Evolutionary conservation across 2,888 invertebrate genomes (phyloP).

Genomic region (Cepaea hortensis): DNA sequence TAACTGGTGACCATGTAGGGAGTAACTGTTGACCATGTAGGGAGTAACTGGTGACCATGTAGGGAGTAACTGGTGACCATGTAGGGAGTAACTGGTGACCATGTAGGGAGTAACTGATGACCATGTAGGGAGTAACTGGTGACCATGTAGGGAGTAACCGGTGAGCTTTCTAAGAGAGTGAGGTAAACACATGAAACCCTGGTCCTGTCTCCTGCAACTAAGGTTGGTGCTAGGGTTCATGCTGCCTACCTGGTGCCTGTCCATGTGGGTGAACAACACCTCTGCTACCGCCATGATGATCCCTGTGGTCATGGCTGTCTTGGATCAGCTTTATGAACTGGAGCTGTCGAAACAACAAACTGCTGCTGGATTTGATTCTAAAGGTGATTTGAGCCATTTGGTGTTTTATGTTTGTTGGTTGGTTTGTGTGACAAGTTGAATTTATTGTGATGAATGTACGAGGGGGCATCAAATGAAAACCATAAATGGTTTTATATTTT

Average conservation of each 20-base stretch:
- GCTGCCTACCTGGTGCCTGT: slow-evolving; percentile 91
- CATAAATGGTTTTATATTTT: no score
- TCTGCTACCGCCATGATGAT: slow-evolving; percentile 80
- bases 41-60: no score
- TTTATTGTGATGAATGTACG: no score
- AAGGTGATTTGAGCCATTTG: neutral
- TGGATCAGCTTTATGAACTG: slow-evolving; percentile 55
- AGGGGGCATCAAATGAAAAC: no score
- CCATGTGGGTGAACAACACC: slow-evolving; percentile 97
- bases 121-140: no score
- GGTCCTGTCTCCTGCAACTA: neutral
- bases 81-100: no score
- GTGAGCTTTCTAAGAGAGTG: neutral
- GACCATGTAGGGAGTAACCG: no score
- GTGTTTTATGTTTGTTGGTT: neutral
- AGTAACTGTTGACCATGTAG: no score
- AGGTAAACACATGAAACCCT: neutral
- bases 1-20: no score
- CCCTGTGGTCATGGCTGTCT: slow-evolving; percentile 70
- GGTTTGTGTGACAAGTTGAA: neutral
- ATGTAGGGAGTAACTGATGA: no score
- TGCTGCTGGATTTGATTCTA: neutral
- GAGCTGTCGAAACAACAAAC: slow-evolving; percentile 1
- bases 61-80: no score
- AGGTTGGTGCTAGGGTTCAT: slow-evolving; percentile 67